phyloP scores from a whole-genome alignment of 2,113 vertebrate species.

The Eubucco bourcierii region DNA sequence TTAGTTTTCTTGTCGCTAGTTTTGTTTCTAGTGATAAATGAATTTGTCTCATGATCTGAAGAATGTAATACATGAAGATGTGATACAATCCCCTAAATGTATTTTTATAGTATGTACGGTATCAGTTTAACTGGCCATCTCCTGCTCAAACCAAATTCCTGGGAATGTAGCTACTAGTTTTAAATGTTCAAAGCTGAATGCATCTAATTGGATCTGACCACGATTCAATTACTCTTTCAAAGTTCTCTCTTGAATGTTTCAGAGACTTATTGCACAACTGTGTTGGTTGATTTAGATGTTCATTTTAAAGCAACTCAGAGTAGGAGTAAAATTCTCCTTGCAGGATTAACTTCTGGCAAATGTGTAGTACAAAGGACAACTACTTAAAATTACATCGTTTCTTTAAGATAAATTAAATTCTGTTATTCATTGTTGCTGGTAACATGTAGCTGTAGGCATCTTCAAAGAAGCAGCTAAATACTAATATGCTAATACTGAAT shows the following conservation, averaged over 20 bases:
- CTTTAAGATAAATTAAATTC: not conserved
- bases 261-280: not conserved
- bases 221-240: not conserved
- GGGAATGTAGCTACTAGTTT: not conserved
- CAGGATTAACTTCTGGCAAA: not conserved
- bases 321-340: not conserved
- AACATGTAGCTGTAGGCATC: not conserved
- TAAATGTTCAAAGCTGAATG: not conserved
- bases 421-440: not conserved
- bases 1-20: not conserved
- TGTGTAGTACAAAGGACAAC: not conserved
- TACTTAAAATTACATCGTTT: not conserved
- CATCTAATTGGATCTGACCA: not conserved
- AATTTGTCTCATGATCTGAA: not conserved
- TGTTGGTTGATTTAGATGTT: not conserved
- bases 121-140: not conserved
- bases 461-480: not conserved
- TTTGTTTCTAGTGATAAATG: not conserved
- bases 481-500: not conserved
- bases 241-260: not conserved
- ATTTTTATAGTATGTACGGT: not conserved
- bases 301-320: not conserved
- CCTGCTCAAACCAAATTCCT: not conserved
- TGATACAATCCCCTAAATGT: not conserved
- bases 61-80: not conserved